These are phyloP conservation scores for Linepithema humile DNA, from an alignment of 1,140 invertebrate genomes.

Conservation along the genomic window DNA sequence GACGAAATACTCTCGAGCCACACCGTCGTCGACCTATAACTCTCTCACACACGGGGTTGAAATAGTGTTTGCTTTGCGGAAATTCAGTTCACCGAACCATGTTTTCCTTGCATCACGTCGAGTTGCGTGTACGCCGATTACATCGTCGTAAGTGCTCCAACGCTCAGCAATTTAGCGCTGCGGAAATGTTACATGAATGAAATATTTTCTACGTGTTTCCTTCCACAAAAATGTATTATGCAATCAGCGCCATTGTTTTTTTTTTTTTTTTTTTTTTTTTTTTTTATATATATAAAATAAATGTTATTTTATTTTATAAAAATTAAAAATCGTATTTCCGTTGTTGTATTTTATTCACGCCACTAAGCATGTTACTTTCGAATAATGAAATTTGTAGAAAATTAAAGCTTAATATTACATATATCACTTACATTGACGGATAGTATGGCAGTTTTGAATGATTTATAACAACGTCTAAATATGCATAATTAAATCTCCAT, in stretches of 20 bases:
- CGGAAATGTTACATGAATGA: neutral
- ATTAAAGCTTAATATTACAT: neutral
- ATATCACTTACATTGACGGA: neutral
- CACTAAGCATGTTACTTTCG: neutral
- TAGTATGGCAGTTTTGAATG: neutral
- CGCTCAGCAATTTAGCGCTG: constrained; percentile 32
- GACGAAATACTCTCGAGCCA: constrained; percentile 26
- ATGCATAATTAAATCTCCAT: constrained; percentile 6
- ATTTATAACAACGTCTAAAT: constrained; percentile 23
- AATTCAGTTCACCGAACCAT: constrained; percentile 37
- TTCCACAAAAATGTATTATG: neutral
- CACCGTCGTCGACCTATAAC: neutral
- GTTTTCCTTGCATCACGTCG: constrained; percentile 48
- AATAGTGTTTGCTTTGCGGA: constrained; percentile 45
- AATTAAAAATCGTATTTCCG: neutral
- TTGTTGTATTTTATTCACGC: neutral
- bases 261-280: neutral
- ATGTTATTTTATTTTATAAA: neutral
- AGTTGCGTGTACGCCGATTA: constrained; percentile 34
- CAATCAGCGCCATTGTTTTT: neutral
- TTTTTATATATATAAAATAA: neutral
- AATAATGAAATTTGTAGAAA: neutral
- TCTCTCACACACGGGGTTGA: neutral
- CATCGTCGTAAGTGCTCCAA: constrained; percentile 46
- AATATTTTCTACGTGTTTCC: neutral